phyloP scores from a whole-genome alignment of 2,888 invertebrate species.

The Eupithecia subfuscata region DNA sequence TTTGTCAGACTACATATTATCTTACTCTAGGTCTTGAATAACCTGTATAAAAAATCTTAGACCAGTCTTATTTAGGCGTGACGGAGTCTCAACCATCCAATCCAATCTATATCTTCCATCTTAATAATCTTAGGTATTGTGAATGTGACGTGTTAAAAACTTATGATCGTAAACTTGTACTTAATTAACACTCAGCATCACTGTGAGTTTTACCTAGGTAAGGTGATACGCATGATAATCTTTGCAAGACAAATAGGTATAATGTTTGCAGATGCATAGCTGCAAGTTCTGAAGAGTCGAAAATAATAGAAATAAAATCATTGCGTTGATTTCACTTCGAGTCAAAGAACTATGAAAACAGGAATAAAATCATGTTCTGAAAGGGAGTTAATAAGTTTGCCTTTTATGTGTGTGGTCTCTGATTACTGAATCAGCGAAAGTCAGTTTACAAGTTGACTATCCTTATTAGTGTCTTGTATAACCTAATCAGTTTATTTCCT shows the following conservation, averaged over 20 bases:
- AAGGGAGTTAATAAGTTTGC: constrained; percentile 25
- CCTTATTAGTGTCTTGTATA: constrained; percentile 17
- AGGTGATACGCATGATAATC: not conserved
- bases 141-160: not conserved
- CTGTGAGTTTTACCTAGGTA: not conserved
- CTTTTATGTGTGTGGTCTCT: constrained; percentile 21
- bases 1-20: not conserved
- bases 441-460: constrained; percentile 21
- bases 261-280: not conserved
- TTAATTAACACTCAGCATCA: not conserved
- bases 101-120: not conserved
- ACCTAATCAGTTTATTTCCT: not conserved
- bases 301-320: not conserved
- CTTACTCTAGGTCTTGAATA: not conserved
- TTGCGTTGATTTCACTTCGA: constrained; percentile 13
- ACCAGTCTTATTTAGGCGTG: not conserved
- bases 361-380: constrained; percentile 21
- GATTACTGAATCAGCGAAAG: constrained; percentile 39
- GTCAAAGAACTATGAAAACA: constrained; percentile 35
- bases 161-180: not conserved
- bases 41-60: not conserved
- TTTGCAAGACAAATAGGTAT: not conserved
- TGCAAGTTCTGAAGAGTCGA: not conserved
- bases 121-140: not conserved
- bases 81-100: not conserved